Percentiles rank a stretch among this genome's conserved stretches.
phyloP scores from a whole-genome alignment of 2,888 invertebrate species.

The Andrena dorsata region DNA sequence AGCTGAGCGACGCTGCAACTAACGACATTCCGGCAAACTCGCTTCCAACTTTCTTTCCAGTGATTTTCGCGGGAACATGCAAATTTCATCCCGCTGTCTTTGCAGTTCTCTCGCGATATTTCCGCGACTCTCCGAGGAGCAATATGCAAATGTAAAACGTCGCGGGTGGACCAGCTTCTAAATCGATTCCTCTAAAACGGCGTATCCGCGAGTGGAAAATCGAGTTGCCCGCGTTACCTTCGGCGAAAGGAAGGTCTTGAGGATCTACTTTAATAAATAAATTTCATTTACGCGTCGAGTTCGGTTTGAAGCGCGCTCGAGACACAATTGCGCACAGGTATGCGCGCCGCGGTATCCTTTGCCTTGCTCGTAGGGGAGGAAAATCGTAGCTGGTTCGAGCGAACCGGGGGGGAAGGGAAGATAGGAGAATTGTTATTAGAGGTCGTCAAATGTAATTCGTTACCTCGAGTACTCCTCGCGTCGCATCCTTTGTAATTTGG shows the following conservation, averaged over 20 bases:
- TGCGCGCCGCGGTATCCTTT: not conserved
- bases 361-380: not conserved
- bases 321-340: not conserved
- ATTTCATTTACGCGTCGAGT: slow-evolving; percentile 19
- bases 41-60: not conserved
- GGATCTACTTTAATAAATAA: slow-evolving; percentile 16
- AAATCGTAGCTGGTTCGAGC: not conserved
- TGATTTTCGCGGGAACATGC: not conserved
- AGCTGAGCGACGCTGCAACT: too few species aligned
- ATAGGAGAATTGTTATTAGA: slow-evolving; percentile 5
- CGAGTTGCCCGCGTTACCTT: slow-evolving; percentile 26
- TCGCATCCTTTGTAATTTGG: slow-evolving; percentile 31
- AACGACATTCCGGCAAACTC: not conserved
- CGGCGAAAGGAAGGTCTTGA: slow-evolving; percentile 11
- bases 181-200: slow-evolving; percentile 38
- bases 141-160: slow-evolving; percentile 4
- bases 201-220: slow-evolving; percentile 21
- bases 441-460: slow-evolving; percentile 12
- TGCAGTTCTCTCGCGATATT: not conserved
- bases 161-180: slow-evolving; percentile 12
- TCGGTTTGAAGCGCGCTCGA: not conserved
- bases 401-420: not conserved
- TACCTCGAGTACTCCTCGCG: not conserved
- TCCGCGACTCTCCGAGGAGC: not conserved
- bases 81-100: not conserved